A percentile compares a stretch with the other conserved stretches of the same genome.
These are phyloP conservation scores for Coremacera marginata DNA, from an alignment of 2,888 invertebrate species.

Conservation along the genomic window DNA sequence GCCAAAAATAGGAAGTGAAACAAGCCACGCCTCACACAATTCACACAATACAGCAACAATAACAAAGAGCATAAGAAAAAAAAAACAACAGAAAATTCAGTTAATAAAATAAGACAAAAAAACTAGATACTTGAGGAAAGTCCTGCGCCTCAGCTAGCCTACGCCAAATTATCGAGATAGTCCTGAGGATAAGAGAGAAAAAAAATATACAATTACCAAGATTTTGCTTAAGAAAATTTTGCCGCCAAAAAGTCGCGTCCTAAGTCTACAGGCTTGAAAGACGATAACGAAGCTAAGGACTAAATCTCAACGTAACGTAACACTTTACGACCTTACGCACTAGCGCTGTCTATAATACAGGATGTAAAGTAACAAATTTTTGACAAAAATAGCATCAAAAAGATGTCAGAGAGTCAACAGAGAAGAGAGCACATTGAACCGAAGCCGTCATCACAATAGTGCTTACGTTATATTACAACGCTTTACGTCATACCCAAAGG, in stretches of 20 bases:
- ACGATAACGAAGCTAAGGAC: neutral
- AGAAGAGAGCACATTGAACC: slow-evolving; percentile 32
- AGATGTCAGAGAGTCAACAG: neutral
- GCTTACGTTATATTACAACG: slow-evolving; percentile 21
- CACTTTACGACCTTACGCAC: slow-evolving; percentile 19
- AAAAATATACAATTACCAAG: slow-evolving; percentile 14
- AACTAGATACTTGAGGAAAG: slow-evolving; percentile 22
- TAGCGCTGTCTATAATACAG: neutral
- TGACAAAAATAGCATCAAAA: neutral
- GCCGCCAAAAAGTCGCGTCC: slow-evolving; percentile 48
- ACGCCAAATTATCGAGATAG: neutral
- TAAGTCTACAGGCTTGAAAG: slow-evolving; percentile 6
- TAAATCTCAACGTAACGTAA: neutral
- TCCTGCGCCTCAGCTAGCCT: slow-evolving; percentile 32
- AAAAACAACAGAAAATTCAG: slow-evolving; percentile 5
- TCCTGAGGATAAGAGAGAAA: neutral
- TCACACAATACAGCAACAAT: slow-evolving; percentile 10
- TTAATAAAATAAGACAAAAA: neutral
- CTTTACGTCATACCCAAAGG: neutral
- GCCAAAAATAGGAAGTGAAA: slow-evolving; percentile 2
- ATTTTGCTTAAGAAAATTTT: slow-evolving; percentile 40
- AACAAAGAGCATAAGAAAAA: neutral
- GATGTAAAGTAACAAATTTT: neutral
- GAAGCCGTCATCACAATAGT: neutral
- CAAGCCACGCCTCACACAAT: slow-evolving; percentile 36